phyloP scores from a whole-genome alignment of 2,888 invertebrate genomes.

The Macrophya annulata region DNA sequence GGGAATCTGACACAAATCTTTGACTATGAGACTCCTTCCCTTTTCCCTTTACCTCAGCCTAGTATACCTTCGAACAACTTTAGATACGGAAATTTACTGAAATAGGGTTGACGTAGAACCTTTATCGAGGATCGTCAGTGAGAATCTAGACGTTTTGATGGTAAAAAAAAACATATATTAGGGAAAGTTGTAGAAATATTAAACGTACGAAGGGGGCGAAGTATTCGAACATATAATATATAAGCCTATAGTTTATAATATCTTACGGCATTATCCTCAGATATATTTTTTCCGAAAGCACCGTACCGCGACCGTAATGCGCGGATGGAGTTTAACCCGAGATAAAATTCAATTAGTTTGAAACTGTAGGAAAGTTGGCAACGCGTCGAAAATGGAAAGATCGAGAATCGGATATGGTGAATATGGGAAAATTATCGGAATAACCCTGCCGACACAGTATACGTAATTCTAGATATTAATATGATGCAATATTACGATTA shows the following conservation, averaged over 20 bases:
- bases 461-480: not conserved
- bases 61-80: constrained; percentile 12
- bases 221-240: constrained; percentile 1
- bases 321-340: not conserved
- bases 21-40: constrained; percentile 43
- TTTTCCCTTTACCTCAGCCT: not conserved
- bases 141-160: not conserved
- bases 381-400: not conserved
- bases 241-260: constrained; percentile 27
- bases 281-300: not conserved
- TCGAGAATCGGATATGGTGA: not conserved
- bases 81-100: constrained; percentile 47
- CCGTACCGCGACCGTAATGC: not conserved
- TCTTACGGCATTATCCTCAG: not conserved
- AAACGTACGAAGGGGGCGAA: not conserved
- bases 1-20: constrained; percentile 55
- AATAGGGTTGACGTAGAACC: constrained; percentile 34
- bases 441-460: constrained; percentile 1
- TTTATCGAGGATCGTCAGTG: constrained; percentile 39
- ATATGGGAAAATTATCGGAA: not conserved
- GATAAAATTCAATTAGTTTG: constrained; percentile 6
- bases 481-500: constrained; percentile 14
- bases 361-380: not conserved
- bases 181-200: constrained; percentile 21
- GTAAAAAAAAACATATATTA: not conserved